Percentiles rank a stretch among this genome's conserved stretches.
Conservation (phyloP, 2,888 invertebrate species). For the Poecilus cupreus region DNA sequence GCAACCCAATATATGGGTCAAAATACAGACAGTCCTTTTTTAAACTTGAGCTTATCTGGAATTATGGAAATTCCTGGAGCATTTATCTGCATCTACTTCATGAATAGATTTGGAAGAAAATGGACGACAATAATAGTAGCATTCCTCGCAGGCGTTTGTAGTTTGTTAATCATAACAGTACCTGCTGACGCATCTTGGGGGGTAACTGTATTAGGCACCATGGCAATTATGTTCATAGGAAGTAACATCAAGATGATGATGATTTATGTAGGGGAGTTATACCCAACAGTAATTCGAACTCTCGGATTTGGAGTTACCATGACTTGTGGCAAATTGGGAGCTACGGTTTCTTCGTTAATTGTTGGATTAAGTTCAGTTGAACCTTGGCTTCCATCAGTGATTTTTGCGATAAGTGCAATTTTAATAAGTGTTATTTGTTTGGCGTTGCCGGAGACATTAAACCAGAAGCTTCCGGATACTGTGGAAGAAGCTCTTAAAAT, state of each 20-base stretch:
- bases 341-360: conserved; percentile 89
- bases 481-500: conserved; percentile 83
- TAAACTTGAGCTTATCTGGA: conserved; percentile 89
- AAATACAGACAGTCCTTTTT: conserved; percentile 83
- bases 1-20: conserved; percentile 89
- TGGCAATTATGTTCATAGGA: conserved; percentile 86
- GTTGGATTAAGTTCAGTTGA: conserved; percentile 72
- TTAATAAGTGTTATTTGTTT: conserved; percentile 79
- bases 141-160: conserved; percentile 78
- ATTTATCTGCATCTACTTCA: conserved; percentile 73
- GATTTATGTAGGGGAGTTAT: conserved; percentile 91
- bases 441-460: conserved; percentile 85
- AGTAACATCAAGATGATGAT: conserved; percentile 90
- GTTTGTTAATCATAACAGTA: conserved; percentile 77
- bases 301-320: conserved; percentile 91
- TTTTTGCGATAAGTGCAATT: conserved; percentile 83
- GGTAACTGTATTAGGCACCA: conserved; percentile 73
- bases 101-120: conserved; percentile 80
- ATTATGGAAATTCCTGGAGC: conserved; percentile 79
- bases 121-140: conserved; percentile 80
- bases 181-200: conserved; percentile 65
- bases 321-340: conserved; percentile 89
- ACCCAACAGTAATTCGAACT: conserved; percentile 92
- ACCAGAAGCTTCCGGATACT: conserved; percentile 85
- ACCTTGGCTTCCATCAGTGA: conserved; percentile 81